Percentiles rank a stretch among this genome's conserved stretches.
Evolutionary conservation across 1,140 invertebrate genomes (phyloP).

Genomic region (Popillia japonica): DNA sequence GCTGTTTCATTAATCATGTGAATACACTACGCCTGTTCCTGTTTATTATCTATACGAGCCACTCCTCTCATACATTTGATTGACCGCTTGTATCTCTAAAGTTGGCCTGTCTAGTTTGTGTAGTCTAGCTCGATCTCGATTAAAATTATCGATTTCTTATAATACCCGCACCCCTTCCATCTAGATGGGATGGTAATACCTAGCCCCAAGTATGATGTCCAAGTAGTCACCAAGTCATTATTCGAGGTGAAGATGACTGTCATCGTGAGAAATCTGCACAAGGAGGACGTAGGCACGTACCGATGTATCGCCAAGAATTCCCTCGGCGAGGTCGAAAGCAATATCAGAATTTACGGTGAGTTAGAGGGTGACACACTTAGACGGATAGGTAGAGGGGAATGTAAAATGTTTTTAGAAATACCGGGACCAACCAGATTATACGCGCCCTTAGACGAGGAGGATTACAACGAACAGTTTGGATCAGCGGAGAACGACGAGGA

Average conservation of each 20-base stretch:
- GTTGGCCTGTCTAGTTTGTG: constrained; percentile 36
- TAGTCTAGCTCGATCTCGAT: not conserved
- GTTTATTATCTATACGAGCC: constrained; percentile 41
- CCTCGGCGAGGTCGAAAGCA: constrained; percentile 87
- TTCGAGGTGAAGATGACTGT: constrained; percentile 87
- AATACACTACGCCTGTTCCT: constrained; percentile 37
- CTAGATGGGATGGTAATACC: constrained; percentile 85
- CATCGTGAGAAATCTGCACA: constrained; percentile 79
- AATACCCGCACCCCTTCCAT: too few species aligned
- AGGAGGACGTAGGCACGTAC: constrained; percentile 85
- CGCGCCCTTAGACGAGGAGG: constrained; percentile 54
- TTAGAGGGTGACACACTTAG: constrained; percentile 29
- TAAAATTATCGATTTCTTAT: constrained; percentile 34
- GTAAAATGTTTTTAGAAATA: constrained; percentile 61
- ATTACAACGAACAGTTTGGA: constrained; percentile 58
- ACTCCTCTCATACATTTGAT: constrained; percentile 45
- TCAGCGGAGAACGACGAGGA: constrained; percentile 60
- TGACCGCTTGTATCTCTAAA: constrained; percentile 45
- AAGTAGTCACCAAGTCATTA: constrained; percentile 72
- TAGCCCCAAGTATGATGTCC: constrained; percentile 82
- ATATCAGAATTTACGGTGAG: constrained; percentile 89
- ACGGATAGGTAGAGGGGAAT: not conserved
- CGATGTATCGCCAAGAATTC: constrained; percentile 91
- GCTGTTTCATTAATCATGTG: constrained; percentile 54
- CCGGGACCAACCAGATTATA: constrained; percentile 63